Percentiles rank a stretch among this genome's conserved stretches.
phyloP scores from a whole-genome alignment of 2,113 vertebrate species.

The Ellobius talpinus region DNA sequence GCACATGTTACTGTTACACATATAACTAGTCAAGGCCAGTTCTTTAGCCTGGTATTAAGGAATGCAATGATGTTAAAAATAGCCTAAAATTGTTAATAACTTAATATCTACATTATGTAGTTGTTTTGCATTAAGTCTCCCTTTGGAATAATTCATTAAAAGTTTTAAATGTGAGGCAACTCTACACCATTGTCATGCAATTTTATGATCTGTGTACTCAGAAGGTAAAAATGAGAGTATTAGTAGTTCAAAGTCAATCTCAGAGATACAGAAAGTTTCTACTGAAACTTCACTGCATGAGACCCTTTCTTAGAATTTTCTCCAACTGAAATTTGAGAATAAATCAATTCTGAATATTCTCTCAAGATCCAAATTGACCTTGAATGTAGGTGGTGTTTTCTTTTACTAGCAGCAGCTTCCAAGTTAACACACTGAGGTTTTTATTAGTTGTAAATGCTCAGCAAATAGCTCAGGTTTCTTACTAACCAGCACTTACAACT shows the following conservation, averaged over 20 bases:
- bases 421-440: no score
- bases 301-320: no score
- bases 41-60: background rate
- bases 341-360: background rate
- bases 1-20: background rate
- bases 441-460: no score
- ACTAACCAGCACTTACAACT: no score
- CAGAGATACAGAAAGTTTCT: background rate
- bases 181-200: fast-evolving
- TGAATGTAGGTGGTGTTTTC: background rate
- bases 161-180: background rate
- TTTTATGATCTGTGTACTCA: background rate
- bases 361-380: background rate
- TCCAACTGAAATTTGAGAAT: background rate
- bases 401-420: no score
- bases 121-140: background rate
- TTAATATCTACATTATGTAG: background rate
- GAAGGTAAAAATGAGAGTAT: no score
- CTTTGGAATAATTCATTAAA: background rate
- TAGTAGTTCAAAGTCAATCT: background rate
- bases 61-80: fast-evolving
- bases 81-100: background rate
- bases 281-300: background rate
- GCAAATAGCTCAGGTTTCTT: no score
- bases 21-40: background rate